A percentile compares a stretch with the other conserved stretches of the same genome.
Conservation (phyloP, 2,888 invertebrate genomes). For the Netelia virgata region DNA sequence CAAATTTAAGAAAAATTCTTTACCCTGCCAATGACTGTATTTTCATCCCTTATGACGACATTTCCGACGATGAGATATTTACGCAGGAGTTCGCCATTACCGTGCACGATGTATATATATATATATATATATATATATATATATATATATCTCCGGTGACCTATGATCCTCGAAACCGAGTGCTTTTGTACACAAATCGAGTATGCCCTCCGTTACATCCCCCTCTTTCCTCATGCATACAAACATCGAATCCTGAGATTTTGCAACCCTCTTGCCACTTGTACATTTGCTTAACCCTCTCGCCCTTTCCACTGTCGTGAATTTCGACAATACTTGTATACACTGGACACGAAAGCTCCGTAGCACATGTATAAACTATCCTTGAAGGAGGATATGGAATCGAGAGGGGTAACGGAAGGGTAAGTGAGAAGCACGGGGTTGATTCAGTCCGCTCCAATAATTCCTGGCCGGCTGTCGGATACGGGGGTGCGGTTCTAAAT, state of each 20-base stretch:
- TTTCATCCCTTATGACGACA: too few species aligned
- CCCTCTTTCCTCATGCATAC: conserved; percentile 8
- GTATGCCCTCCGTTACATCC: conserved; percentile 5
- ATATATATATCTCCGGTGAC: not conserved
- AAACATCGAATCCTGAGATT: conserved; percentile 4
- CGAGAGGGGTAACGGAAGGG: not conserved
- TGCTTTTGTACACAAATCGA: conserved; percentile 9
- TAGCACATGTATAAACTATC: conserved; percentile 4
- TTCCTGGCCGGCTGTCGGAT: conserved; percentile 74
- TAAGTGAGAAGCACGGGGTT: conserved; percentile 64
- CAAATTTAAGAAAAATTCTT: too few species aligned
- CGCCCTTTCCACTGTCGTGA: conserved; percentile 18
- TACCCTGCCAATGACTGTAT: too few species aligned
- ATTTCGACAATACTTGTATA: conserved; percentile 41
- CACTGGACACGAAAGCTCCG: conserved; percentile 13
- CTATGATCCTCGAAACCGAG: not conserved
- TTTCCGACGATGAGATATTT: not conserved
- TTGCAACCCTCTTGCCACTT: conserved; percentile 14
- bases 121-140: not conserved
- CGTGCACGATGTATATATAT: not conserved
- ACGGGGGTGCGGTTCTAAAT: conserved; percentile 75
- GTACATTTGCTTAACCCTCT: conserved; percentile 24
- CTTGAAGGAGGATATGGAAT: not conserved
- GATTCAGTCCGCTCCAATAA: conserved; percentile 72
- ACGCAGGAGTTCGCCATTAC: not conserved